Base-by-base conservation (phyloP, 2,888 invertebrate genomes). In the Agrilus cyanescens region DNA sequence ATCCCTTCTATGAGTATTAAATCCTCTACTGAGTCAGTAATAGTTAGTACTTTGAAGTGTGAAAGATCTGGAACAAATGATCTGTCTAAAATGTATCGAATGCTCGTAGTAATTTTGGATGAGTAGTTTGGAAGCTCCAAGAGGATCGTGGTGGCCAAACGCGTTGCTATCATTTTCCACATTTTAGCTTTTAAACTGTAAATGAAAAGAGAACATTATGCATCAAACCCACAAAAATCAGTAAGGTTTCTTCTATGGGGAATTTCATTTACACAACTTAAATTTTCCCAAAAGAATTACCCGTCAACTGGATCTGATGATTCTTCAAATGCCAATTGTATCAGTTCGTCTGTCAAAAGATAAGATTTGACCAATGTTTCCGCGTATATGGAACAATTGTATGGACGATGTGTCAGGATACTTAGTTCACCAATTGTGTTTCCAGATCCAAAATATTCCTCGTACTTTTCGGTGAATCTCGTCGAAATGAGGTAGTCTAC, bases 91-190 rank as follows among this genome's bases (percentile, higher is more conserved):
- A 72, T 59, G 61, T 74, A 67, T 54, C 71, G 72, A 18, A 77
- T 70, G 45, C 68, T 68, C 46, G 77, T 76, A 1, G 60, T 57
- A 0, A 73, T 67, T 71, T 71, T 74, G 34, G 71, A 67, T 63
- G 75, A 69, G 49, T 71, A 72, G 0, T 71, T 67, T 0, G 74
- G 71, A 7, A 73, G 71, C 1, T 66, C 67, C 4, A 72, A 71
- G 12, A 77, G 58, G 29, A 76, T 67, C 53, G 72, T 67, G 52
- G 72, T 58, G 0, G 75, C 66, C 2, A 78, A 48, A 44, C 75
- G 71, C 35, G 76, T 71, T n/a, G 76, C 75, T 32, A 75, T 70
- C 45, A 73, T 72, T 0, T 74, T 70, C 79, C 79, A 79, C 66
- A 79, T 70, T 4, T 74, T 62, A 12, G 74, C 66, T 60, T 75